Evolutionary conservation across 1,140 invertebrate species (phyloP), one percentile per base, ranked within the genome.

Genomic region (Luehdorfia chinensis): DNA sequence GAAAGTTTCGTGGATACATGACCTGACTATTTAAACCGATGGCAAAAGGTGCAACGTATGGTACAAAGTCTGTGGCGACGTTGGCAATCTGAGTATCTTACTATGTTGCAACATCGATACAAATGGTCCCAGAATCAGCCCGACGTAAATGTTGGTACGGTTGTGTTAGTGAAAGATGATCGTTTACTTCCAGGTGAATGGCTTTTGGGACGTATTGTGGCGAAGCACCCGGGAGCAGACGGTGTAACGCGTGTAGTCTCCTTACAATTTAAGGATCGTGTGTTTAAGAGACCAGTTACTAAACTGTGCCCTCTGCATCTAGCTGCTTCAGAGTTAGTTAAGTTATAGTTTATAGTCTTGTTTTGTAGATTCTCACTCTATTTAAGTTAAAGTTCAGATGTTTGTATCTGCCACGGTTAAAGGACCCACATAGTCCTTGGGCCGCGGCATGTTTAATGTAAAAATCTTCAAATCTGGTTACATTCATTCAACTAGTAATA

Each of bases 31-130:
- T 28, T 53, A 12, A 15, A 30, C 4, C 23, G 47, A 9, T 59
- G 56, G 56, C 47, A 41, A 13, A 18, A 46, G 11, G 39, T 23
- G 5, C 52, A 59, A 33, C 41, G 15, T 19, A 55, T 55, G 48
- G 1, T 46, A 4, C 50, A 58, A 37, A 18, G 50, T 25, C 54
- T 58, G 25, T 53, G 50, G 55, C 31, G 46, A n/a, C 34, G 47
- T 7, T 58, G 55, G 50, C 47, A 33, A 1, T 16, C 13, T n/a
- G 50, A 58, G 39, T 59, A 59, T 39, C 28, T 59, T 4, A 47
- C 37, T 6, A 28, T 44, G 8, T 34, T 59, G n/a, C 21, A 44
- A 12, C 31, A 51, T 5, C 21, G 47, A 6, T 47, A 59, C 8
- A 59, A 59, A 41, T 59, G 56, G 56, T 37, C 47, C 34, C 16